These are phyloP conservation scores for Poecilus cupreus DNA, from an alignment of 2,888 invertebrate genomes.

Conservation along the genomic window DNA sequence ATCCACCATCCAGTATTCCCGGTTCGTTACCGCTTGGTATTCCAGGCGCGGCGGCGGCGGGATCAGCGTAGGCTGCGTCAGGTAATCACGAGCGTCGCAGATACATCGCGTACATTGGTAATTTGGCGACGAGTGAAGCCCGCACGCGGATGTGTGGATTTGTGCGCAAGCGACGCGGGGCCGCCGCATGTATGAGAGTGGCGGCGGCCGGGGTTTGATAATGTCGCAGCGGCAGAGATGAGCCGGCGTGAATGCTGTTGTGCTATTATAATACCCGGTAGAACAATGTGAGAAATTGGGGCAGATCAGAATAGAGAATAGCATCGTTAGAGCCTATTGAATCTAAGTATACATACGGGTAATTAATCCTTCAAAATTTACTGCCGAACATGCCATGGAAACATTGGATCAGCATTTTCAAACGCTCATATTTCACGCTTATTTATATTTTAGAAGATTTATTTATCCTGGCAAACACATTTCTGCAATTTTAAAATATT, in stretches of 20 bases:
- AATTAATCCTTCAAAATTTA: background rate
- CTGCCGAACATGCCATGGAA: no score
- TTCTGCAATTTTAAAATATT: no score
- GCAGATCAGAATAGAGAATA: slow-evolving; percentile 20
- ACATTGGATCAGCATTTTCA: no score
- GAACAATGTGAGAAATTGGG: slow-evolving; percentile 34
- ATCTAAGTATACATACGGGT: slow-evolving; percentile 5
- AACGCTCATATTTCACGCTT: no score
- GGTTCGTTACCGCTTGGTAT: slow-evolving; percentile 8
- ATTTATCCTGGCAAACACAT: no score
- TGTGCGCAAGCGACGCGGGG: background rate
- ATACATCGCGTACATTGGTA: slow-evolving; percentile 18
- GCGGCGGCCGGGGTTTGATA: background rate
- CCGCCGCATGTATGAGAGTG: background rate
- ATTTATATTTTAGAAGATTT: no score
- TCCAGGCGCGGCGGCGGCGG: background rate
- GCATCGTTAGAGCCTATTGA: slow-evolving; percentile 21
- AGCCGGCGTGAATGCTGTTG: no score
- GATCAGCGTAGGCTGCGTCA: slow-evolving; percentile 11
- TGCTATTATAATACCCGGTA: background rate
- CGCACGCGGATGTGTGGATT: background rate
- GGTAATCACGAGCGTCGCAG: slow-evolving; percentile 12
- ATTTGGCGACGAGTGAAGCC: background rate
- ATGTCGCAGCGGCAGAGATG: slow-evolving; percentile 24
- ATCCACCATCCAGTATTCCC: slow-evolving; percentile 35